Base-by-base conservation (phyloP, 1,140 invertebrate genomes). In the Rhagoletis pomonella region DNA sequence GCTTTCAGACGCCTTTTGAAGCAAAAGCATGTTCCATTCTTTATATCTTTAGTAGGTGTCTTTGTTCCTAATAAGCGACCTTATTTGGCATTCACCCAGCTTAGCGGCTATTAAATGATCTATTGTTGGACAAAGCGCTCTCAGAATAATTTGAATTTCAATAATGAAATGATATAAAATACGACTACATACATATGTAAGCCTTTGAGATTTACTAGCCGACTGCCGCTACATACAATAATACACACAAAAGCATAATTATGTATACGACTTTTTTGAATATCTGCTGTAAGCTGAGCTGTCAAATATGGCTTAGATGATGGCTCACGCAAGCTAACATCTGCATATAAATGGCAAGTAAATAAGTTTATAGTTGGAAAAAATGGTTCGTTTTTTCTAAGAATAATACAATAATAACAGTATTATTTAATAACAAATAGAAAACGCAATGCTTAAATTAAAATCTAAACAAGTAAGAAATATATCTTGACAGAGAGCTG, bases 231-330 rank as follows among this genome's bases (percentile, higher is more conserved):
- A 67, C 29, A 29, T 29, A 29, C 29, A 29, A 39, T 67, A 29
- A 67, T 67, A 29, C 14, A 29, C 1, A 29, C 29, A 29, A 29
- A 29, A 29, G 29, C 0, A 29, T 29, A 29, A 29, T 29, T 29
- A 29, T 29, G 1, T 29, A 29, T 29, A 29, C 29, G 10, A 55
- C 10, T 55, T 0, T 55, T 55, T 55, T n/a, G 39, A 47, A 17
- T 17, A 73, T 6, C 19, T 4, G 42, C 39, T 73, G 44, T 42
- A 10, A 42, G 67, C 17, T 73, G 67, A 73, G 42, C 67, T 73
- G 67, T 73, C 67, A 73, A 17, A 73, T 73, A 73, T 73, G 42
- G 67, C 42, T 47, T 73, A 17, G 67, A 7, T 47, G 67, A 73
- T 73, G 67, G 67, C 67, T 73, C 67, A 73, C 67, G 67, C 67